A percentile compares a stretch with the other conserved stretches of the same genome.
Conservation (phyloP, 1,140 invertebrate species). For the Anagrus nilaparvatae region DNA sequence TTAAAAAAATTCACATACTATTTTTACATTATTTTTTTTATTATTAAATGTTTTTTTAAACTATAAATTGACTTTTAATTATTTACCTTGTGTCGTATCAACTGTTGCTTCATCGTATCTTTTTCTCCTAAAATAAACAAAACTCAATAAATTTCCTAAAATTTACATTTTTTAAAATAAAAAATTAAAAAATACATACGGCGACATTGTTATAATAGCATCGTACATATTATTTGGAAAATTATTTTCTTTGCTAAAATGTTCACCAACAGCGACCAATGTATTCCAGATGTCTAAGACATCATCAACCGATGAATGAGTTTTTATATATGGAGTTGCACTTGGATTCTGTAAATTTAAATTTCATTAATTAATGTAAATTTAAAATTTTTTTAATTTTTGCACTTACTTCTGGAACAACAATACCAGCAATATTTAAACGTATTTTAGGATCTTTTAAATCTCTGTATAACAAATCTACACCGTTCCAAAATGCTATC, state of each 20-base stretch:
- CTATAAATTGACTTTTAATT: not conserved
- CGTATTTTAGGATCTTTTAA: conserved; percentile 10
- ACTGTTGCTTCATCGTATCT: not conserved
- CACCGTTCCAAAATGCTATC: conserved; percentile 15
- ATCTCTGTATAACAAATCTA: conserved; percentile 14
- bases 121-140: not conserved
- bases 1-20: not conserved
- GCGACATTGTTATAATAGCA: conserved; percentile 7
- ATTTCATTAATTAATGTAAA: not conserved
- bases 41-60: not conserved
- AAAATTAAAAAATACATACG: conserved; percentile 6
- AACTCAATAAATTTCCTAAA: not conserved
- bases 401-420: conserved; percentile 14
- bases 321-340: conserved; percentile 1
- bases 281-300: not conserved
- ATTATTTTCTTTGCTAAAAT: not conserved
- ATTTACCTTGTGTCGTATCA: not conserved
- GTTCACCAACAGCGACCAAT: not conserved
- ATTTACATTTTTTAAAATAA: not conserved
- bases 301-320: not conserved
- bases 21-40: not conserved
- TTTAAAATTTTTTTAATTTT: not conserved
- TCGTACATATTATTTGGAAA: conserved; percentile 1
- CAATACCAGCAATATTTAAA: conserved; percentile 17
- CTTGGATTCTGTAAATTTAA: not conserved